Conservation (phyloP, 2,797 vertebrate genomes). For the Steatocranus sp. region DNA sequence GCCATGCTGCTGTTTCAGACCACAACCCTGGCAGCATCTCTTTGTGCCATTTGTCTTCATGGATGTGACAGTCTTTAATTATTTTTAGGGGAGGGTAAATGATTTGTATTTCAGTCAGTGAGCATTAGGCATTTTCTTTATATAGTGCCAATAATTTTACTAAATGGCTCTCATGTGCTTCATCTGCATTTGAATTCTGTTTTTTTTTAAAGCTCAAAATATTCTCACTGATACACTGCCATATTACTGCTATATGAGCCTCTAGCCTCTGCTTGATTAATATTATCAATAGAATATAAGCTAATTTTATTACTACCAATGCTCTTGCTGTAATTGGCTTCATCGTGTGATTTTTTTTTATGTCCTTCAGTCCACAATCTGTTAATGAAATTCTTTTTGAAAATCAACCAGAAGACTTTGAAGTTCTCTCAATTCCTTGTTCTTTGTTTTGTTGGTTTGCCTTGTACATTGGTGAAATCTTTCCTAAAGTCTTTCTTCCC, state of each 20-base stretch:
- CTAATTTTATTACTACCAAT: conserved; percentile 23
- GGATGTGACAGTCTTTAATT: conserved; percentile 51
- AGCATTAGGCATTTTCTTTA: conserved; percentile 48
- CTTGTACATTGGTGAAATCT: conserved; percentile 52
- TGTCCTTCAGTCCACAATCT: conserved; percentile 55
- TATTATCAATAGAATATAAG: conserved; percentile 39
- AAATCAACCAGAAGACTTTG: conserved; percentile 55
- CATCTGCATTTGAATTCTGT: conserved; percentile 45
- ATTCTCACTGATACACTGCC: conserved; percentile 24
- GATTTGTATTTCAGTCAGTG: conserved; percentile 51
- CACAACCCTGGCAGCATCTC: conserved; percentile 18
- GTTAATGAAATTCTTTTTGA: conserved; percentile 51
- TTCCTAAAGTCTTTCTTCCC: conserved; percentile 46
- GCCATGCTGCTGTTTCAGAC: not conserved
- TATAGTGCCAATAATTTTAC: conserved; percentile 58
- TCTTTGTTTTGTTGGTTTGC: conserved; percentile 59
- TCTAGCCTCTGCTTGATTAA: conserved; percentile 27
- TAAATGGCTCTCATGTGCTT: conserved; percentile 51
- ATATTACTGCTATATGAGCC: conserved; percentile 12
- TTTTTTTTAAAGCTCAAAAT: conserved; percentile 15
- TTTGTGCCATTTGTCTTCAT: conserved; percentile 38
- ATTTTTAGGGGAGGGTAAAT: conserved; percentile 42
- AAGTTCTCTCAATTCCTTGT: conserved; percentile 33
- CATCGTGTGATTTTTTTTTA: not conserved
- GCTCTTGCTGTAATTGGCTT: conserved; percentile 32